Evolutionary conservation across 2,113 vertebrate species (phyloP), one percentile per base, ranked within the genome.

Genomic region (Gallinago paraguaiae): DNA sequence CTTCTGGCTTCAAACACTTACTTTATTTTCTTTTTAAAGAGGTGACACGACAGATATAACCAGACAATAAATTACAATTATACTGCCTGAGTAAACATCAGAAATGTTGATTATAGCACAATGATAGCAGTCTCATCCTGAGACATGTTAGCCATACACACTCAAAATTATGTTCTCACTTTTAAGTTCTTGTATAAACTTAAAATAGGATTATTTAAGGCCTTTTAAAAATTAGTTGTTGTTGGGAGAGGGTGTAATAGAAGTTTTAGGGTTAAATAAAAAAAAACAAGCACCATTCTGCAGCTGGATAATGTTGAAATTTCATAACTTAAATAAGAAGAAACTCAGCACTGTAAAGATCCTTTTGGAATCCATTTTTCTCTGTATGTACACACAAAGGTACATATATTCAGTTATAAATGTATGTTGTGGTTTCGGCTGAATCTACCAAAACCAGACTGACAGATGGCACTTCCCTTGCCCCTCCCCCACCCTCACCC

Each of bases 61-160:
- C 92, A 86, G 72, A 84, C n/a, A 95, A 93, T 92, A 95, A 91
- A 86, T 96, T 83, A 82, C 64, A 93, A 82, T 93, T 96, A 93
- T 51, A 51, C 13, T 82, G 60, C 51, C 69, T 67, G 86, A 91
- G 27, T 88, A 93, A 94, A 81, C 48, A 51, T 81, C 56, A 88
- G 45, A 89, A 89, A 84, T 75, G 48, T 78, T 91, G 88, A 91
- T 94, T 86, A 43, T 30, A 84, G 24, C 51, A 71, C 56, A 43
- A 10, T 33, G 22, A 56, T 71, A 67, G 8, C n/a, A 90, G n/a
- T 27, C 27, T 75, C 33, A 28, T 88, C 30, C 15, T 81, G 80
- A 67, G 41, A 59, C 5, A 46, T 50, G 17, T 43, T 80, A 71
- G 5, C 33, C 31, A 80, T 54, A 37, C 69, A 43, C 51, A 41